Base-by-base conservation (phyloP, 2,888 invertebrate species). In the Drosophila stalkeri region DNA sequence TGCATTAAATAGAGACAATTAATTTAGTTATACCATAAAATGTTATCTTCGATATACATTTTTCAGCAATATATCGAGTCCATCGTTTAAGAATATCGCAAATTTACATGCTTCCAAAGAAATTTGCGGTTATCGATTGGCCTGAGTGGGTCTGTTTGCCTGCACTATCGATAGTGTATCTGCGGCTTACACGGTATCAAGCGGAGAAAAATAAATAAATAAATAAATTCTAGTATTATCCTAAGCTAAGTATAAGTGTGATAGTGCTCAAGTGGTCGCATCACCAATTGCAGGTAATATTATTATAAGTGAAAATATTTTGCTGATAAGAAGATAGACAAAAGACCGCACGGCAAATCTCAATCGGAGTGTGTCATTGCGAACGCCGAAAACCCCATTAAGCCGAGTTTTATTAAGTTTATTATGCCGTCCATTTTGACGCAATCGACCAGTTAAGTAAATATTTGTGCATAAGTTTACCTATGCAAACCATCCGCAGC, bases 131-230 rank as follows among this genome's bases (percentile, higher is more conserved):
- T 0, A 18, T 16, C 54, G 44, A 61, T 43, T 41, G 27, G 18
- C 41, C 43, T 14, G 6, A 27, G 27, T 33, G 4, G 16, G 16
- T 11, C 23, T 27, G 37, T n/a, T 33, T 74, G 49, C 18, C 27
- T 20, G 35, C 60, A 46, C 47, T 68, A 75, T 70, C 76, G 68
- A 65, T 66, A 66, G 60, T 73, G 44, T 41, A 59, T 76, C 63
- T 75, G 70, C 59, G 72, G 81, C 66, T 72, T 59, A 64, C 72
- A 54, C 57, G 47, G 66, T 66, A 31, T 49, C 51, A 31, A 51
- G 67, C 77, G 78, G 72, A 64, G 78, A 67, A 63, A 72, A 52
- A 77, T 81, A 81, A 78, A 80, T 80, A 81, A 78, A 80, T 80
- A 77, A 80, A 77, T 77, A 71, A 64, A 44, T 67, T 64, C n/a